A percentile compares a stretch with the other conserved stretches of the same genome.
These are phyloP conservation scores for Bucorvus abyssinicus DNA, from an alignment of 2,797 vertebrate genomes.

Conservation along the genomic window DNA sequence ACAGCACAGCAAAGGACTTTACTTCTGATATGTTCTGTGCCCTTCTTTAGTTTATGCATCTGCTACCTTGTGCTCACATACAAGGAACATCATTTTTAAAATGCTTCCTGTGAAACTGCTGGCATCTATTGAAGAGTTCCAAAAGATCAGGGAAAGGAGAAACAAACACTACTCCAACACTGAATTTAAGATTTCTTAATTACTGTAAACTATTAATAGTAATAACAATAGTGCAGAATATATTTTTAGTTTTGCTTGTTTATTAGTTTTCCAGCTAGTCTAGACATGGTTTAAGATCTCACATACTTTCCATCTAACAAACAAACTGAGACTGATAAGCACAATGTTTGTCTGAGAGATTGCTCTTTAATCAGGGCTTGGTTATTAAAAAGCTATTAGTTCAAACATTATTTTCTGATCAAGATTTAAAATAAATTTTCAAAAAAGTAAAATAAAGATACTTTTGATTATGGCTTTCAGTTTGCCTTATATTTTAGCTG, in stretches of 20 bases:
- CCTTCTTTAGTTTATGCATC: background rate
- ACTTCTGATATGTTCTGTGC: background rate
- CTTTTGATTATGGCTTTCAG: background rate
- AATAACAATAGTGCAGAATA: background rate
- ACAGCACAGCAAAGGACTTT: fast-evolving
- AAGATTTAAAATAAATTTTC: background rate
- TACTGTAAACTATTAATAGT: background rate
- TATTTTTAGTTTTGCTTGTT: background rate
- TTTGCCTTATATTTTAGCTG: background rate
- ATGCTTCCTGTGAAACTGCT: background rate
- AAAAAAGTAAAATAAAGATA: background rate
- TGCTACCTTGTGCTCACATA: background rate
- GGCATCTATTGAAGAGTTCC: background rate
- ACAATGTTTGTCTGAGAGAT: background rate
- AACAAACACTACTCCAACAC: background rate
- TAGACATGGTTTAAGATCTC: background rate
- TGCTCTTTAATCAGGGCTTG: background rate
- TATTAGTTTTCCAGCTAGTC: background rate
- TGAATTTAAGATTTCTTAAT: background rate
- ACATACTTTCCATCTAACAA: background rate
- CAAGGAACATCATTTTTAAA: fast-evolving
- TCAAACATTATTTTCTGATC: background rate
- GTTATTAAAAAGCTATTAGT: background rate
- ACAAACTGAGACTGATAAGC: background rate
- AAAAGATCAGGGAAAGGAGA: background rate